Evolutionary conservation across 2,797 vertebrate species (phyloP), one percentile per base, ranked within the genome.

Genomic region (Champsocephalus gunnari): DNA sequence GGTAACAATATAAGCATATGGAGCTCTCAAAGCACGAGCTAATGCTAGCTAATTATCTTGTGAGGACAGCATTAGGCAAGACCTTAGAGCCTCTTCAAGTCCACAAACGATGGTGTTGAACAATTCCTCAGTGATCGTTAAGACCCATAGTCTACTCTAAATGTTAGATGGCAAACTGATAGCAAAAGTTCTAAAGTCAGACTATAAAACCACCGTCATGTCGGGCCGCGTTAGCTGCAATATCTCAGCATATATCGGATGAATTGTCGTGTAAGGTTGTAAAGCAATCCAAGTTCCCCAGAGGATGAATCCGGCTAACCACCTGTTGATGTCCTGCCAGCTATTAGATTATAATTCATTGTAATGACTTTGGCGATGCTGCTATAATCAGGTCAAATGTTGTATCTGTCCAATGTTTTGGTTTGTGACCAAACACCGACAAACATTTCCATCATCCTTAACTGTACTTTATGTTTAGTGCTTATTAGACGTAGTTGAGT

Each of bases 301-400:
- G 63, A 66, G 9, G 71, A 38, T 47, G 38, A 53, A 74, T 50
- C 14, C 54, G 2, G 59, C 17, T 12, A 48, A 21, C 21, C n/a
- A 16, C 47, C 24, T 59, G 32, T 17, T 13, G 34, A 32, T 14
- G 5, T 43, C 1, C 24, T 1, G 13, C 34, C 13, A 43, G 9
- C n/a, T 45, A 28, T 12, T 8, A 11, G n/a, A 70, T 9, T 3
- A 8, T 5, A 38, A 71, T 47, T n/a, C 47, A 24, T 16, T n/a
- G 12, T 14, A 48, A 17, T 48, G 7, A 43, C 14, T 9, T 50
- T 58, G 16, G n/a, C 19, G 16, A 19, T 28, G 45, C 38, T 17
- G 13, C n/a, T 43, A 44, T 53, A 16, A 57, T 60, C 19, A 9
- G 19, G 19, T 60, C 12, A 4, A 44, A 24, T 1, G 14, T 8